Percentiles rank a stretch among this genome's conserved stretches.
Conservation (phyloP, 1,140 invertebrate species). For the fruit fly (Drosophila melanogaster) region Release_6_plus_ISO1_MT NC_004354.4:1266001-1266500, state of each 20-base stretch:
- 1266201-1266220: slow-evolving; percentile 21
- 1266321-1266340: slow-evolving; percentile 47
- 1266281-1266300: slow-evolving; percentile 81
- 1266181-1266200: neutral
- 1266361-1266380: slow-evolving; percentile 54
- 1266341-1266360: slow-evolving; percentile 57
- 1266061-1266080: too few relatives aligned
- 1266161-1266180: slow-evolving; percentile 11
- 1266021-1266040: too few relatives aligned
- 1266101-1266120: too few relatives aligned
- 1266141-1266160: neutral
- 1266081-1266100: too few relatives aligned
- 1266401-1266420: slow-evolving; percentile 81
- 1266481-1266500: neutral
- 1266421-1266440: slow-evolving; percentile 70
- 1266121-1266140: neutral
- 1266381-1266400: slow-evolving; percentile 70
- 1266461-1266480: slow-evolving; percentile 15
- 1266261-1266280: slow-evolving; percentile 73
- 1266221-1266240: slow-evolving; percentile 38
- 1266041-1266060: too few relatives aligned
- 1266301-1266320: slow-evolving; percentile 71
- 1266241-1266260: neutral
- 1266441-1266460: slow-evolving; percentile 45
- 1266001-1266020: too few relatives aligned